Conservation (phyloP, 2,888 invertebrate species). For the Pseudococcus longispinus region DNA sequence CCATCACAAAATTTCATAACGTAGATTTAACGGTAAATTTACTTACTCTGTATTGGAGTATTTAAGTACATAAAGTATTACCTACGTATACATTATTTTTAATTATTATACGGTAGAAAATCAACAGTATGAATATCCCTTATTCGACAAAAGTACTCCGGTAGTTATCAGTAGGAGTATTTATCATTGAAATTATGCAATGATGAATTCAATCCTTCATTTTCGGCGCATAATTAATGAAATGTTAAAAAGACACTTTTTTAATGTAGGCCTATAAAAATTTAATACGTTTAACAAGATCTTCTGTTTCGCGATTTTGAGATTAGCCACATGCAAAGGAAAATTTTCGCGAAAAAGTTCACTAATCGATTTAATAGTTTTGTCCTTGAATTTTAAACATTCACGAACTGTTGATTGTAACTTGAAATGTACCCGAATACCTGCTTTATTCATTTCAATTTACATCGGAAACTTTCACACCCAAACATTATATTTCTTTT, state of each 20-base stretch:
- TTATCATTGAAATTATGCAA: background rate
- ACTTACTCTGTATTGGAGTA: background rate
- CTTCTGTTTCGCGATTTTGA: background rate
- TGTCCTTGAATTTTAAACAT: background rate
- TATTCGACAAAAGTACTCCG: background rate
- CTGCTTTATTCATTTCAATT: background rate
- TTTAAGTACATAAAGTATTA: background rate
- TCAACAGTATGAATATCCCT: background rate
- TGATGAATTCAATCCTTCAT: background rate
- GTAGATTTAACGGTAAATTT: background rate
- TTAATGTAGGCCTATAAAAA: background rate
- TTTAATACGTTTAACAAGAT: background rate
- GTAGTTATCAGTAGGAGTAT: background rate
- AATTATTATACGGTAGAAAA: background rate
- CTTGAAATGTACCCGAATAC: background rate
- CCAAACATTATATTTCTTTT: background rate
- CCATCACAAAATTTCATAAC: constrained; percentile 11
- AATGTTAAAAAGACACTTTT: too few relatives aligned
- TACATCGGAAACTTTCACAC: background rate
- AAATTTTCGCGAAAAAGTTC: background rate
- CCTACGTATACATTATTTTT: background rate
- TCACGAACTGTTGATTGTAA: background rate
- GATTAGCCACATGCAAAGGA: background rate
- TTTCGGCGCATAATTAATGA: background rate
- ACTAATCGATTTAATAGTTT: background rate